phyloP scores from a whole-genome alignment of 2,797 vertebrate genomes.

The Valencia hispanica region DNA sequence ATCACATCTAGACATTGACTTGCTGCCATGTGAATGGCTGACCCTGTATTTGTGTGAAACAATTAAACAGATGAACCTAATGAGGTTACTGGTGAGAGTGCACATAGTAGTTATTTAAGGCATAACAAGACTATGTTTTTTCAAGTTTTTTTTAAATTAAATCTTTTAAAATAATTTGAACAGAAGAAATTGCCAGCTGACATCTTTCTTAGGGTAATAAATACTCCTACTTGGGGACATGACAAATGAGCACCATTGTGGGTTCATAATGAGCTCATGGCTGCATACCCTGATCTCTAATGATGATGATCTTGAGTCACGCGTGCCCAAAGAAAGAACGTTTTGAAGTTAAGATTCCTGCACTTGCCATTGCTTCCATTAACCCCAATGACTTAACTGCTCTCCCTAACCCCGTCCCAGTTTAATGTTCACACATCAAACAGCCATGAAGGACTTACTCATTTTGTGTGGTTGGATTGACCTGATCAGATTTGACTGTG shows the following conservation, averaged over 20 bases:
- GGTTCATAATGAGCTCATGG: constrained; percentile 65
- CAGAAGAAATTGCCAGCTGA: background rate
- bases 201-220: constrained; percentile 23
- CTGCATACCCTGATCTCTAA: constrained; percentile 49
- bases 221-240: constrained; percentile 41
- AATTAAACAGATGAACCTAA: background rate
- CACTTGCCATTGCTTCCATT: constrained; percentile 55
- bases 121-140: background rate
- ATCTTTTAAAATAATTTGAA: background rate
- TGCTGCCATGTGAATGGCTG: background rate
- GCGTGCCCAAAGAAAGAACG: constrained; percentile 54
- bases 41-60: background rate
- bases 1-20: background rate
- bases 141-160: too few relatives aligned
- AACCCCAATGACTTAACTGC: constrained; percentile 72
- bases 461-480: constrained; percentile 33
- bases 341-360: constrained; percentile 44
- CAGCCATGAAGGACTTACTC: constrained; percentile 27
- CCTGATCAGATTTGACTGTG: constrained; percentile 46
- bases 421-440: constrained; percentile 69
- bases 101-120: background rate
- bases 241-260: constrained; percentile 67
- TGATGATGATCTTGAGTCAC: constrained; percentile 73
- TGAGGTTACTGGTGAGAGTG: background rate
- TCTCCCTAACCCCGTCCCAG: constrained; percentile 52